Percentiles rank a stretch among this genome's conserved stretches.
Evolutionary conservation across 2,888 invertebrate species (phyloP).

Genomic region (Neoitamus cyanurus): DNA sequence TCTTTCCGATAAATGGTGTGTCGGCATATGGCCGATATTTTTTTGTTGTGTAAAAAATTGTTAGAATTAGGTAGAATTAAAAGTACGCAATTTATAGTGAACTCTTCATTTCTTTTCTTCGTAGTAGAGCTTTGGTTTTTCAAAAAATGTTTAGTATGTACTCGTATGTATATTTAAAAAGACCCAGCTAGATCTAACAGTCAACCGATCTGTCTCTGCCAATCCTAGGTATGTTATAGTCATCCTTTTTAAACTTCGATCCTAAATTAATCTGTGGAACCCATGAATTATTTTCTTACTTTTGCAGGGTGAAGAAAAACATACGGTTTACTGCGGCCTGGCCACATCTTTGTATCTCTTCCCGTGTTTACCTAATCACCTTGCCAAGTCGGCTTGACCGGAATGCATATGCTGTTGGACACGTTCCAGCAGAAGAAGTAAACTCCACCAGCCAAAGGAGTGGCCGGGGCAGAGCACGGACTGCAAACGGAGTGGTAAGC

Average conservation of each 20-base stretch:
- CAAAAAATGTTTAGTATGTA: no score
- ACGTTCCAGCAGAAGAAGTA: constrained; percentile 21
- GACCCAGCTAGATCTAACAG: no score
- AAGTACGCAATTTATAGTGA: no score
- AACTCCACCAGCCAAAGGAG: constrained; percentile 12
- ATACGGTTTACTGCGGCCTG: background rate
- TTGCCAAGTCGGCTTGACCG: constrained; percentile 47
- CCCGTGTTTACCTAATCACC: constrained; percentile 33
- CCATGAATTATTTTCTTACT: background rate
- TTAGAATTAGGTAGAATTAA: no score
- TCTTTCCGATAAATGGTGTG: no score
- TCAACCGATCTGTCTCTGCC: no score
- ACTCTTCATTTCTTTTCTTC: no score
- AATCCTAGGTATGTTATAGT: background rate
- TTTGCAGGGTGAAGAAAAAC: background rate
- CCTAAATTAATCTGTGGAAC: background rate
- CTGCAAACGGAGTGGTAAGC: constrained; percentile 10
- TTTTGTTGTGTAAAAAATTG: no score
- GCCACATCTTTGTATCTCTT: constrained; percentile 10
- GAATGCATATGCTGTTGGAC: constrained; percentile 40
- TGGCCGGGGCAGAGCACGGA: background rate
- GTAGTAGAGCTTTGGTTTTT: no score
- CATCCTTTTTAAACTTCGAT: background rate
- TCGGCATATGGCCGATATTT: no score
- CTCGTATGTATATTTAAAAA: no score